These are phyloP conservation scores for Gymnothorax reevesii DNA, from an alignment of 2,797 vertebrate genomes.

Conservation along the genomic window DNA sequence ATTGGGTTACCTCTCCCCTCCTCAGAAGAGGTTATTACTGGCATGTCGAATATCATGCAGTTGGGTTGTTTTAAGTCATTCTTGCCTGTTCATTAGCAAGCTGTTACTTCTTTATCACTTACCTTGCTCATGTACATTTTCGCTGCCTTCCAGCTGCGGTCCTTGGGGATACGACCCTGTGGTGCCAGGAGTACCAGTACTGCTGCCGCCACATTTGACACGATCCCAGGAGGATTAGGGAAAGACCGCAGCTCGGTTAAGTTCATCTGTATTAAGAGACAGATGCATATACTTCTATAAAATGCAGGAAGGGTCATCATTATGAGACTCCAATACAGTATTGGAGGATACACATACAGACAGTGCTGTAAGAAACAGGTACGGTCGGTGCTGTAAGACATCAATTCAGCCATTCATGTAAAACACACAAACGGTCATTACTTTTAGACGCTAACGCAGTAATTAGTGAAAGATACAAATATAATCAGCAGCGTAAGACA, in stretches of 20 bases:
- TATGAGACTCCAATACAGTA: neutral
- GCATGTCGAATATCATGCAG: no score
- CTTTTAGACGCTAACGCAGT: neutral
- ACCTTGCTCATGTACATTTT: conserved; percentile 80
- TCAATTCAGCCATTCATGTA: no score
- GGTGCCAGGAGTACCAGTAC: conserved; percentile 70
- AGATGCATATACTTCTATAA: neutral
- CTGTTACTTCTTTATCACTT: conserved; percentile 35
- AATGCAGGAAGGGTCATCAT: conserved; percentile 11
- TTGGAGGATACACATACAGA: neutral
- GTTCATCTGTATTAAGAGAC: conserved; percentile 64
- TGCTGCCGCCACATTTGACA: conserved; percentile 67
- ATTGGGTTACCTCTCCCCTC: neutral
- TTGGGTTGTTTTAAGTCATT: neutral
- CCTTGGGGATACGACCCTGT: conserved; percentile 69
- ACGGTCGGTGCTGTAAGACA: conserved; percentile 17
- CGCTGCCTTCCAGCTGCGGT: conserved; percentile 76
- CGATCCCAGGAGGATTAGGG: conserved; percentile 68
- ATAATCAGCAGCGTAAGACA: neutral
- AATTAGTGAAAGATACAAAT: neutral
- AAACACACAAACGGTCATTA: neutral
- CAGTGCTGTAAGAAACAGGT: neutral
- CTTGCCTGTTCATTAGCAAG: neutral
- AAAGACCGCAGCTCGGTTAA: conserved; percentile 76
- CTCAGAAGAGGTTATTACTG: no score